A percentile compares a stretch with the other conserved stretches of the same genome.
These are phyloP conservation scores for Sebastes matsubarae DNA, from an alignment of 2,797 vertebrate species.

Conservation along the genomic window DNA sequence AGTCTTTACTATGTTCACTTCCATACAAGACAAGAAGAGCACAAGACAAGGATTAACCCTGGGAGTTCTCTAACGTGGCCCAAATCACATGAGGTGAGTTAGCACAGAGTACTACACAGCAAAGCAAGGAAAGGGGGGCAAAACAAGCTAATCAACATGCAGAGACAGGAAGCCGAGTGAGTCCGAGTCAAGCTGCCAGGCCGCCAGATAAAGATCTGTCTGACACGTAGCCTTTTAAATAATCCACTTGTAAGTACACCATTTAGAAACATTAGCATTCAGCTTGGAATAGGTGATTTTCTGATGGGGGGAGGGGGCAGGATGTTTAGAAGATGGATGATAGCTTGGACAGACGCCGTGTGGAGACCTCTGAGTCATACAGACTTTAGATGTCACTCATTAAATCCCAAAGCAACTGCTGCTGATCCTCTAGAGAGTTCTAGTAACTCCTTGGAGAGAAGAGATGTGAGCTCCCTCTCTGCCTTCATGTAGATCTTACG, in stretches of 20 bases:
- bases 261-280: slow-evolving; percentile 74
- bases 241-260: slow-evolving; percentile 78
- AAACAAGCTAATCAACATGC: slow-evolving; percentile 78
- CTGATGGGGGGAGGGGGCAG: slow-evolving; percentile 20
- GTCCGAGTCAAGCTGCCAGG: slow-evolving; percentile 69
- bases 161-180: slow-evolving; percentile 65
- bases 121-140: slow-evolving; percentile 31
- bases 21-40: not conserved
- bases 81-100: slow-evolving; percentile 57
- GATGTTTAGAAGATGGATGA: slow-evolving; percentile 47
- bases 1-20: slow-evolving; percentile 6
- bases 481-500: slow-evolving; percentile 47
- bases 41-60: slow-evolving; percentile 38
- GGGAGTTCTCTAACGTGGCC: slow-evolving; percentile 23
- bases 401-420: slow-evolving; percentile 59
- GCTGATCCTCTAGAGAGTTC: slow-evolving; percentile 44
- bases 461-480: slow-evolving; percentile 10
- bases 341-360: slow-evolving; percentile 34
- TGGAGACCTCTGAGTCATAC: slow-evolving; percentile 34
- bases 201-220: slow-evolving; percentile 75
- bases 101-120: slow-evolving; percentile 47
- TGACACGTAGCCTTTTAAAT: slow-evolving; percentile 76
- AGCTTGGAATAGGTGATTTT: slow-evolving; percentile 50
- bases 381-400: slow-evolving; percentile 65
- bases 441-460: slow-evolving; percentile 19